Conservation (phyloP, 2,888 invertebrate species). For the Cremastinae sp. region DNA sequence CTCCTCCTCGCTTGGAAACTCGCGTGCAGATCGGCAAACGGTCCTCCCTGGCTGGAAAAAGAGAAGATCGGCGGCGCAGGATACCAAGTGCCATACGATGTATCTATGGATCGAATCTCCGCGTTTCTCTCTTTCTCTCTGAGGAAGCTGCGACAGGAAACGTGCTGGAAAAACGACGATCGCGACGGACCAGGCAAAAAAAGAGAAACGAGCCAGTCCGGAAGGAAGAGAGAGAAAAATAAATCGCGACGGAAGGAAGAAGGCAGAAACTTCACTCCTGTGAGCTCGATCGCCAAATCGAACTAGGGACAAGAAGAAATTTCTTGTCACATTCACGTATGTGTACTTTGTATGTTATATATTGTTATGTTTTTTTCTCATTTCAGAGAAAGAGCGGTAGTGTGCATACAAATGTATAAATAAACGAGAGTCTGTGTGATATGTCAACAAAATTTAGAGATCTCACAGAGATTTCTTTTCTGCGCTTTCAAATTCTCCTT, state of each 20-base stretch:
- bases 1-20: constrained; percentile 44
- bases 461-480: too few relatives aligned
- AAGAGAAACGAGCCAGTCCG: constrained; percentile 15
- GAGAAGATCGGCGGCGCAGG: constrained; percentile 27
- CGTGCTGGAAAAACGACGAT: constrained; percentile 58
- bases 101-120: constrained; percentile 20
- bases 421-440: too few relatives aligned
- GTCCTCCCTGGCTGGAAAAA: constrained; percentile 38
- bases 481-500: too few relatives aligned
- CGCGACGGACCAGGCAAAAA: constrained; percentile 33
- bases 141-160: constrained; percentile 59
- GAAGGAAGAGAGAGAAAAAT: constrained; percentile 6
- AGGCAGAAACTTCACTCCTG: constrained; percentile 49
- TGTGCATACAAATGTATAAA: too few relatives aligned
- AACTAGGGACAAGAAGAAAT: constrained; percentile 45
- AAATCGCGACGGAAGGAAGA: constrained; percentile 4
- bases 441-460: too few relatives aligned
- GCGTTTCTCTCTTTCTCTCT: constrained; percentile 9
- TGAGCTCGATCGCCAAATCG: constrained; percentile 62
- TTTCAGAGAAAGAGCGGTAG: too few relatives aligned
- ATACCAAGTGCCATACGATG: constrained; percentile 25
- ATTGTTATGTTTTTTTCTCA: too few relatives aligned
- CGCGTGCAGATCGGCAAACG: constrained; percentile 49
- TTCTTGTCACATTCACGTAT: constrained; percentile 20
- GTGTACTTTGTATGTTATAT: too few relatives aligned